Evolutionary conservation across 2,888 invertebrate genomes (phyloP).

Genomic region (Mythimna lalbum): DNA sequence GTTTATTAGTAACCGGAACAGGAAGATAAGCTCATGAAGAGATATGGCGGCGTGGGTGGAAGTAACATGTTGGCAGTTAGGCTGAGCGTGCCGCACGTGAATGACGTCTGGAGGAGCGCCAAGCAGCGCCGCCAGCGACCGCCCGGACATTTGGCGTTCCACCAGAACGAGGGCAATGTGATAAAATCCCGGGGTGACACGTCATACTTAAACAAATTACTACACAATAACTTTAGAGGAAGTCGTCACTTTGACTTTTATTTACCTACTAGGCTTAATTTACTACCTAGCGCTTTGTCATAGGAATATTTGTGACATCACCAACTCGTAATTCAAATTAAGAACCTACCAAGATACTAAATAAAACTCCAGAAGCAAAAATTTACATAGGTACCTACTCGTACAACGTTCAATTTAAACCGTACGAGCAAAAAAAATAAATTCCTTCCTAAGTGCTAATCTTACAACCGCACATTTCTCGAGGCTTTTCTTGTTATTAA

Average conservation of each 20-base stretch:
- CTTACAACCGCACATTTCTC: slow-evolving; percentile 39
- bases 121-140: slow-evolving; percentile 69
- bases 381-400: background rate
- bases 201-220: slow-evolving; percentile 57
- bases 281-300: background rate
- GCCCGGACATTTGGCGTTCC: slow-evolving; percentile 76
- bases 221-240: slow-evolving; percentile 37
- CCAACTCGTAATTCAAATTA: background rate
- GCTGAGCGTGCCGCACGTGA: slow-evolving; percentile 72
- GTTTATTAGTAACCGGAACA: slow-evolving; percentile 77
- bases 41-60: slow-evolving; percentile 70
- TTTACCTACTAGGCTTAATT: background rate
- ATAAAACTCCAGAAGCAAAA: slow-evolving; percentile 1
- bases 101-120: slow-evolving; percentile 76
- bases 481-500: slow-evolving; percentile 44
- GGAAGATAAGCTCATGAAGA: slow-evolving; percentile 75
- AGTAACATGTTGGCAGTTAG: slow-evolving; percentile 64
- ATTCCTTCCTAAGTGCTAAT: slow-evolving; percentile 30
- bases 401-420: slow-evolving; percentile 12
- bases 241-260: slow-evolving; percentile 16
- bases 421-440: slow-evolving; percentile 17
- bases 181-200: slow-evolving; percentile 71
- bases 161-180: slow-evolving; percentile 79
- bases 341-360: too few species aligned
- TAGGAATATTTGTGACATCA: slow-evolving; percentile 13